Evolutionary conservation across 2,797 vertebrate genomes (phyloP).

Genomic region (Ambastaia sidthimunki): DNA sequence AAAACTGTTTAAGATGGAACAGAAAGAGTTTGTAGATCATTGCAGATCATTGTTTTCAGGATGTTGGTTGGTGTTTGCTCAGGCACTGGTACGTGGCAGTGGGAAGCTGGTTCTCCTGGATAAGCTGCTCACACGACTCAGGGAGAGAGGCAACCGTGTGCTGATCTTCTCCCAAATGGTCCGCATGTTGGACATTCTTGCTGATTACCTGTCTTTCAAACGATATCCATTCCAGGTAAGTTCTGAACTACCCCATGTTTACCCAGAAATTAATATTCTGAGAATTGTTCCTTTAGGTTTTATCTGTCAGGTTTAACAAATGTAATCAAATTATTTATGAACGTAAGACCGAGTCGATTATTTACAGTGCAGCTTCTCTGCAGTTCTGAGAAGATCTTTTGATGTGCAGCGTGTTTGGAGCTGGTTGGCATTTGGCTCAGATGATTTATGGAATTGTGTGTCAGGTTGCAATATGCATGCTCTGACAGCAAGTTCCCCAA

Average conservation of each 20-base stretch:
- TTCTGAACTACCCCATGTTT: too few species aligned
- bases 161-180: constrained; percentile 99
- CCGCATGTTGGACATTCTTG: constrained; percentile 98
- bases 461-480: constrained; percentile 64
- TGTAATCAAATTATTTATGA: neutral
- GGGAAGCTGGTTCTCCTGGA: constrained; percentile 97
- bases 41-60: neutral
- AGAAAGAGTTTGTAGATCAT: neutral
- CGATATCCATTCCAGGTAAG: constrained; percentile 96
- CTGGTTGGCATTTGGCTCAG: constrained; percentile 14
- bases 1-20: neutral
- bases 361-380: constrained; percentile 30
- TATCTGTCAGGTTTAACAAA: neutral
- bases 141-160: constrained; percentile 93
- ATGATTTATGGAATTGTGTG: constrained; percentile 46
- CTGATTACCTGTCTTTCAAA: constrained; percentile 92
- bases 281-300: too few species aligned
- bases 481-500: constrained; percentile 51
- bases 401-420: neutral
- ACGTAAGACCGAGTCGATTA: neutral
- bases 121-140: constrained; percentile 92
- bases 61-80: constrained; percentile 17
- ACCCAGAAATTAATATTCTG: neutral
- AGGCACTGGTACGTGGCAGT: constrained; percentile 91
- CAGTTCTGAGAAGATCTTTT: constrained; percentile 10